Base-by-base conservation (phyloP, 2,797 vertebrate genomes). In the Bucorvus abyssinicus region DNA sequence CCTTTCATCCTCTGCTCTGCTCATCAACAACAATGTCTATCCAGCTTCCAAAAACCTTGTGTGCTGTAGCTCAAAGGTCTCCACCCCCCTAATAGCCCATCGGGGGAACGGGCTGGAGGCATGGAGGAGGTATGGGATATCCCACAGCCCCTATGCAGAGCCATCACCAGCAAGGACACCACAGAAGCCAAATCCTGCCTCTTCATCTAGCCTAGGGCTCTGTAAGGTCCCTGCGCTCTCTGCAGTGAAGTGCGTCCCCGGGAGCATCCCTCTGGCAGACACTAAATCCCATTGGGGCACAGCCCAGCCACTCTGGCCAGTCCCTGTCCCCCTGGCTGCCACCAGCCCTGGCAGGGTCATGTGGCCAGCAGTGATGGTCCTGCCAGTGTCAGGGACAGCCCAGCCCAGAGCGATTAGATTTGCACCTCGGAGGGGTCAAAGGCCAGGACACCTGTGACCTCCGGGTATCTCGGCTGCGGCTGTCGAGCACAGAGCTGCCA, bases 361-460 rank as follows among this genome's bases (percentile, higher is more conserved):
- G 2, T 15, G 16, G 64, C 47, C 52, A 59, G 87, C 0, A 30
- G 79, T 64, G 79, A 80, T 12, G 6, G 57, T 14, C n/a, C 84
- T 84, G 83, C 77, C 84, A 87, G 80, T 14, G 27, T 47, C 75
- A 75, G 83, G 65, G 65, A 47, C 71, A 84, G 90, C 50, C 59
- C 76, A 65, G 53, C 11, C 12, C 61, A 22, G 12, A 47, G 69
- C 0, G 29, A 89, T 90, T 56, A 79, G 92, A 63, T 77, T 90
- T 6, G 8, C 13, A 7, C 75, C 59, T 56, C 0, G 0, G 17
- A 61, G 71, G 45, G 84, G 84, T 64, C 3, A 0, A 74, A 83
- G 87, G 82, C 75, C 94, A 92, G 65, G 89, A n/a, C 82, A 78
- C 83, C 82, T 85, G 83, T 0, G 70, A 90, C 83, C 93, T 68